Base-by-base conservation (phyloP, 2,888 invertebrate genomes). In the Brachyptera putata region DNA sequence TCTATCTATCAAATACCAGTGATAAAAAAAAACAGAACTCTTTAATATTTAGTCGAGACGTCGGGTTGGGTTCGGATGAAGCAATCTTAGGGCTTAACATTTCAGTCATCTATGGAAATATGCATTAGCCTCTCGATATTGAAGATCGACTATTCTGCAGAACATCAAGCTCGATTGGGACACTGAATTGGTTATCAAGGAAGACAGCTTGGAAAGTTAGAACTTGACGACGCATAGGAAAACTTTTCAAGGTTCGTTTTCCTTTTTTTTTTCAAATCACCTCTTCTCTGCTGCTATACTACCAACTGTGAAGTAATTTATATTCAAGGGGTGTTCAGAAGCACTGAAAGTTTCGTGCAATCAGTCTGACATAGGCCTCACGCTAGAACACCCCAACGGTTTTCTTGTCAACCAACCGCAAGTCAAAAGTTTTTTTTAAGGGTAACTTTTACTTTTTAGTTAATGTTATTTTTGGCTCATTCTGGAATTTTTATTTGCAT, bases 131-230 rank as follows among this genome's bases (percentile, higher is more conserved):
- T 25, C 26, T 26, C 25, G 49, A 25, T 50, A 50, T 50, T 50
- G 26, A 25, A 50, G 11, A 26, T 50, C 16, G 49, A 50, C 25
- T 50, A 25, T 13, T 7, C 14, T 26, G 22, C 11, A 16, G 49
- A 11, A 30, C 49, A 26, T 50, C 30, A 26, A 16, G 30, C 30
- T 26, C 49, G 30, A 50, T 50, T 50, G 49, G 49, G 16, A 26
- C 24, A 50, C 49, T 50, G 49, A 50, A 50, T 50, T 50, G 49
- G 49, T 50, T 50, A 50, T 50, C 49, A 50, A 50, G 24, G 16
- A 50, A 50, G 49, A 50, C 49, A 50, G 49, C 49, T 50, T 50
- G 49, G 49, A 50, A 50, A 50, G 49, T 50, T 50, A 26, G 30
- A 50, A 50, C 26, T 50, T 50, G 49, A 26, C 49, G 49, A 50